Evolutionary conservation across 2,113 vertebrate species (phyloP), one percentile per base, ranked within the genome.

Genomic region (Pseudorasbora parva): DNA sequence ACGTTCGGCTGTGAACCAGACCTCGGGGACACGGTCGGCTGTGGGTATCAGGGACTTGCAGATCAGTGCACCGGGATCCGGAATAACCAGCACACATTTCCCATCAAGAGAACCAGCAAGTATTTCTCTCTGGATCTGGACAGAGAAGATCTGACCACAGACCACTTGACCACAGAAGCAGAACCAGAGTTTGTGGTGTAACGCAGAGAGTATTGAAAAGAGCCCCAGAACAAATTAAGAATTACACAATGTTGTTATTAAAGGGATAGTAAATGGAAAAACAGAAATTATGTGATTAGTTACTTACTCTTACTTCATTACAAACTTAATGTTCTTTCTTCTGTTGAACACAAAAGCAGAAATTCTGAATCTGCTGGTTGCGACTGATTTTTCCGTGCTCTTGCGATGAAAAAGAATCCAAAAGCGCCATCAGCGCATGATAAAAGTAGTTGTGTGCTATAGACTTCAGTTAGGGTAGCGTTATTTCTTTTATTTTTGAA

Each of bases 101-200:
- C 95, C 0, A 96, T 96, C 92, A 99, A 99, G 91, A 96, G 98
- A 93, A 95, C 97, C 93, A 99, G 96, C 96, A 99, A 99, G 83
- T 99, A 99, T 92, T 98, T 98, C 90, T 99, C 98, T 21, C 90
- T 99, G 93, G 97, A 99, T 69, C 79, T 56, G 11, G 79, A 81
- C 27, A 37, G 49, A 15, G 79, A 81, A 30, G 79, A 81, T 81
- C 30, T 68, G 45, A 81, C 64, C 64, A 56, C 47, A 27, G 64
- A 47, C 21, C 64, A 41, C 86, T 96, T 99, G 81, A 96, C 95
- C 86, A 95, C 94, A 0, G 97, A 99, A 0, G 97, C 99, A 84
- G 95, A 98, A 25, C 97, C 97, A 0, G 98, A 99, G 92, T 99
- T 99, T 0, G 97, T 99, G 5, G 98, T 99, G 64, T 99, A 94